Evolutionary conservation across 2,113 vertebrate species (phyloP), one percentile per base, ranked within the genome.

Genomic region (Crotalus viridis): DNA sequence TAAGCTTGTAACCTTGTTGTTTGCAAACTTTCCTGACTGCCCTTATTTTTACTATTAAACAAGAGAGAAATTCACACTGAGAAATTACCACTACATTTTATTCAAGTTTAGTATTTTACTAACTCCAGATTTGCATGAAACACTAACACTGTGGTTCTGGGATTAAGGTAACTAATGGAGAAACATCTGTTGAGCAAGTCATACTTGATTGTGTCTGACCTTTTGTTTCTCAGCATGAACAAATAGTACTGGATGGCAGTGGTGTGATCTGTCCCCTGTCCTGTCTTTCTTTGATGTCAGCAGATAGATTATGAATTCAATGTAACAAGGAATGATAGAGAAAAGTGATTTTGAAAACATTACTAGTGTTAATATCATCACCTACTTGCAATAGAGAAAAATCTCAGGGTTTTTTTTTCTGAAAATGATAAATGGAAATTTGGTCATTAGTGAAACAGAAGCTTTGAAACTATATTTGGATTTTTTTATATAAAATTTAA

Each of bases 141-240:
- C 95, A 98, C 98, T 98, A 98, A 98, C 98, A 95, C 94, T 96
- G 94, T 94, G 95, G 96, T 97, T 97, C 97, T 97, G 97, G 97
- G 96, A 98, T 97, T 95, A 97, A 97, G 97, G 97, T 96, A 97
- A 97, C 97, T 97, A 97, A 97, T 97, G 95, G 97, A 97, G 96
- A 97, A 93, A 93, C 91, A 95, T 88, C 94, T 94, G 93, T 96
- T 97, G 94, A 96, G 96, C 96, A 97, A 97, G 94, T 98, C 98
- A 97, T 89, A 97, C 93, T 94, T 97, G 96, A 95, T 96, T 97
- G 95, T 97, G 95, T 97, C 85, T 97, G 96, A 97, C 96, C 94
- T 97, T 97, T 97, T 97, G 96, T 98, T 97, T 98, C 97, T 97
- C 96, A 97, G 98, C 98, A 98, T 98, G 98, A 98, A 97, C 95